Evolutionary conservation across 2,888 invertebrate species (phyloP).

Genomic region (Ditula angustiorana): DNA sequence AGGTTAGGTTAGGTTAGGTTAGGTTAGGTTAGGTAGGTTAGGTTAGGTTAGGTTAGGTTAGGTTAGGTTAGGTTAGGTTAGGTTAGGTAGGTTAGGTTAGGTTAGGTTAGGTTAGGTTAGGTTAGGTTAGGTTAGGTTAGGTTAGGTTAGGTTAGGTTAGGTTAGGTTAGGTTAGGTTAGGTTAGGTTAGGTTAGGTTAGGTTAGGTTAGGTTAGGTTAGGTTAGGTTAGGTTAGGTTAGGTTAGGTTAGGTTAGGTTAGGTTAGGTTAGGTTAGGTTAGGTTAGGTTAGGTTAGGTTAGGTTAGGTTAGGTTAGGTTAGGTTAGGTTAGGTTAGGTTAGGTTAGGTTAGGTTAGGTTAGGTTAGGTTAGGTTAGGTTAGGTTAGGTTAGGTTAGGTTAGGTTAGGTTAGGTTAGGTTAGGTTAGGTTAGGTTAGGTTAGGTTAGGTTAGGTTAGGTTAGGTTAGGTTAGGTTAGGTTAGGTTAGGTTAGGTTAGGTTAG

Average conservation of each 20-base stretch:
- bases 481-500: conserved; percentile 22
- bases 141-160: conserved; percentile 5
- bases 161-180: conserved; percentile 5
- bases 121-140: conserved; percentile 5
- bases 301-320: conserved; percentile 32
- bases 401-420: background rate
- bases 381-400: conserved; percentile 10
- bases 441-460: conserved; percentile 5
- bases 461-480: background rate
- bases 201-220: conserved; percentile 35
- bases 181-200: conserved; percentile 13
- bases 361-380: conserved; percentile 23
- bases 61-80: conserved; percentile 5
- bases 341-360: conserved; percentile 40
- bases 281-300: conserved; percentile 34
- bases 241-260: conserved; percentile 33
- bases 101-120: conserved; percentile 5
- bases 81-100: conserved; percentile 5
- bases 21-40: conserved; percentile 30
- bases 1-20: conserved; percentile 34
- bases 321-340: conserved; percentile 40
- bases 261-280: conserved; percentile 35
- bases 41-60: conserved; percentile 5
- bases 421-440: conserved; percentile 14
- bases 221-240: conserved; percentile 35